phyloP scores from a whole-genome alignment of 2,113 vertebrate species.

The Hirundichthys speculiger region DNA sequence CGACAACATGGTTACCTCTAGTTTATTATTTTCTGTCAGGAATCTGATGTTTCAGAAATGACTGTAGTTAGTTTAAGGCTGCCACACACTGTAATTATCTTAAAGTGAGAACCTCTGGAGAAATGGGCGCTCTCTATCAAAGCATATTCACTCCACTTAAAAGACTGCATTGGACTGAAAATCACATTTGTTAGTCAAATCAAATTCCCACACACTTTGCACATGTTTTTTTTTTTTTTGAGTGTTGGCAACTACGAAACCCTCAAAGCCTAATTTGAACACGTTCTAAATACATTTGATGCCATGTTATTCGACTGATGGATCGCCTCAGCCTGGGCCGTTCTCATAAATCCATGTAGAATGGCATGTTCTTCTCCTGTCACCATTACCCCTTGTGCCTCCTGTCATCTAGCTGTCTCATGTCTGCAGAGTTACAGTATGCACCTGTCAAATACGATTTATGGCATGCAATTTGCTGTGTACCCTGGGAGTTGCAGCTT shows the following conservation, averaged over 20 bases:
- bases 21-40: slow-evolving; percentile 75
- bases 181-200: slow-evolving; percentile 38
- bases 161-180: slow-evolving; percentile 36
- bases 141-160: slow-evolving; percentile 67
- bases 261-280: slow-evolving; percentile 33
- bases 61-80: slow-evolving; percentile 63
- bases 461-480: slow-evolving; percentile 69
- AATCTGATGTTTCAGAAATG: slow-evolving; percentile 59
- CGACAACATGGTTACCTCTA: slow-evolving; percentile 47
- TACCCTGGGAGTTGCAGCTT: slow-evolving; percentile 59
- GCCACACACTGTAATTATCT: slow-evolving; percentile 63
- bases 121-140: slow-evolving; percentile 59
- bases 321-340: slow-evolving; percentile 54
- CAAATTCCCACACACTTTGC: slow-evolving; percentile 38
- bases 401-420: slow-evolving; percentile 70
- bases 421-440: slow-evolving; percentile 72
- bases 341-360: slow-evolving; percentile 71
- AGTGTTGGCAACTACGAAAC: slow-evolving; percentile 18
- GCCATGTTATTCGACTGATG: slow-evolving; percentile 58
- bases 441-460: slow-evolving; percentile 74
- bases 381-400: slow-evolving; percentile 69
- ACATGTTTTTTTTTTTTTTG: slow-evolving; percentile 32
- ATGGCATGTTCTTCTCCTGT: slow-evolving; percentile 70
- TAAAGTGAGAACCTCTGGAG: slow-evolving; percentile 55
- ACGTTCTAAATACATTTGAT: slow-evolving; percentile 42